Conservation (phyloP, 2,888 invertebrate species). For the Fragum whitleyi region DNA sequence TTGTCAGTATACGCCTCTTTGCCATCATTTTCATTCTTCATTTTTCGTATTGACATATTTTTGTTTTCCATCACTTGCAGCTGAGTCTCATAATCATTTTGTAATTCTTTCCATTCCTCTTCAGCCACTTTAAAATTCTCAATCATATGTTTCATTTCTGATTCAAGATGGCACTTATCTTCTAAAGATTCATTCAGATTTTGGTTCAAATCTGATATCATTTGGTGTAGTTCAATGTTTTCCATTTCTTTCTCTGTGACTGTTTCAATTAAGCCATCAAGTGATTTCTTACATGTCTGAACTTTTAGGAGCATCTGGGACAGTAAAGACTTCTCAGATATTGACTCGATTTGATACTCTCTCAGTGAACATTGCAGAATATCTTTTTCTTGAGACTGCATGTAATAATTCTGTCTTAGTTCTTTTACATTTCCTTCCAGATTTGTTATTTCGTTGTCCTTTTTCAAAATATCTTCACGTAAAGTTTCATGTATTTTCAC, state of each 20-base stretch:
- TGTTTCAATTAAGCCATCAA: conserved; percentile 36
- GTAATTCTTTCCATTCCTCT: conserved; percentile 2
- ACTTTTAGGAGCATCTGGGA: conserved; percentile 49
- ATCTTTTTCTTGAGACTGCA: conserved; percentile 26
- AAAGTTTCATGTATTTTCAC: background rate
- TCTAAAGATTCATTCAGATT: background rate
- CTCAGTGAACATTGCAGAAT: conserved; percentile 31
- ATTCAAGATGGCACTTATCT: background rate
- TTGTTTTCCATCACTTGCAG: conserved; percentile 25
- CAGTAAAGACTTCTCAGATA: conserved; percentile 57
- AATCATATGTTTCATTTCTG: background rate
- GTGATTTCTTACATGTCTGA: conserved; percentile 34
- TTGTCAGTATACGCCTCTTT: background rate
- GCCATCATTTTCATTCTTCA: background rate
- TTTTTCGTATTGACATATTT: background rate
- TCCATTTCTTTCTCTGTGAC: conserved; percentile 6
- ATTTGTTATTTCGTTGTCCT: conserved; percentile 32
- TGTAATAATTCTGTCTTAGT: background rate
- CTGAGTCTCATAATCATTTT: background rate
- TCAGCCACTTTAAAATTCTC: conserved; percentile 1
- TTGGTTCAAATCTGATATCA: background rate
- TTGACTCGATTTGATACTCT: conserved; percentile 13
- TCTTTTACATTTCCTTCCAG: conserved; percentile 3
- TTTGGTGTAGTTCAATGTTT: conserved; percentile 11
- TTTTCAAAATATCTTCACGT: conserved; percentile 32